Percentiles rank a stretch among this genome's conserved stretches.
Conservation (phyloP, 2,113 vertebrate species). For the Tragulus kanchil region DNA sequence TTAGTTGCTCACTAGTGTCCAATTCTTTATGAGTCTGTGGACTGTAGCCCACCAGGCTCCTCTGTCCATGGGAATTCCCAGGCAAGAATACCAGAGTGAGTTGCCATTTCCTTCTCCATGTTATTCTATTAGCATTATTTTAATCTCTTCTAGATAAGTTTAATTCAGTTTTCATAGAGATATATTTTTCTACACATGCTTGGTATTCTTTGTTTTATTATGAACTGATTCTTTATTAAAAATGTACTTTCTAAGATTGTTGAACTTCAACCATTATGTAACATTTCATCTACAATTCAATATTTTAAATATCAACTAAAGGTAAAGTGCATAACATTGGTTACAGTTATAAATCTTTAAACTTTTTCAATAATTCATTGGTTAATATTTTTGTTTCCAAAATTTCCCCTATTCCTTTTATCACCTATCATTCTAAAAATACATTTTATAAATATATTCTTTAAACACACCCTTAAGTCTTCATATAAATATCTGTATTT, state of each 20-base stretch:
- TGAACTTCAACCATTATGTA: background rate
- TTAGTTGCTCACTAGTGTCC: too few species aligned
- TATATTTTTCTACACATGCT: background rate
- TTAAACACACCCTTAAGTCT: background rate
- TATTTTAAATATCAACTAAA: conserved; percentile 16
- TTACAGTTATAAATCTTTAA: background rate
- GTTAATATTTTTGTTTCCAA: background rate
- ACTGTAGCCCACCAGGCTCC: too few species aligned
- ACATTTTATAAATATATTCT: background rate
- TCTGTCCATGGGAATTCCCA: too few species aligned
- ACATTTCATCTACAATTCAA: background rate
- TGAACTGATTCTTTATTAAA: background rate
- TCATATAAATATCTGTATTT: background rate
- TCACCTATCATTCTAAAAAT: background rate
- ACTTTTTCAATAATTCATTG: background rate
- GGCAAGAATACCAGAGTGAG: too few species aligned
- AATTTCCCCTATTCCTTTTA: background rate
- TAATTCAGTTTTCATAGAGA: background rate
- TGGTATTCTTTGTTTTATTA: background rate
- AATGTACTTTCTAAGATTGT: background rate
- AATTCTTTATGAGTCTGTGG: too few species aligned
- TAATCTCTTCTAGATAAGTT: background rate
- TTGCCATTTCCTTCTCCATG: too few species aligned
- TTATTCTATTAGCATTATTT: background rate
- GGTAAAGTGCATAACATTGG: background rate